These are phyloP conservation scores for Turritopsis dohrnii DNA, from an alignment of 30 jellyfish, hydroid and myxozoan species.

Conservation along the genomic window DNA sequence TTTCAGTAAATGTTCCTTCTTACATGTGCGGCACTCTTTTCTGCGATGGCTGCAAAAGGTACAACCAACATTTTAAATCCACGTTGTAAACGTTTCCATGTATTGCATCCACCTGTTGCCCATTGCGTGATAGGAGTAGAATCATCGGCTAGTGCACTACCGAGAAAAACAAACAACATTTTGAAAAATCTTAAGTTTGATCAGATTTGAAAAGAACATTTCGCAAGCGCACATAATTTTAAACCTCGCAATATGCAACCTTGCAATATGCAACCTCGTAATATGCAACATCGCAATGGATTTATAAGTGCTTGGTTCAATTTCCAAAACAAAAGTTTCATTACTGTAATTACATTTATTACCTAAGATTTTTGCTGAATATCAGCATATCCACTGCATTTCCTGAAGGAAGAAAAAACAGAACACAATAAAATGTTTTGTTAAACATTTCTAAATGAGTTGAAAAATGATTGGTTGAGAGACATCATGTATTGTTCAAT, in stretches of 20 bases:
- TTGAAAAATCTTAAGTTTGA: too few relatives aligned
- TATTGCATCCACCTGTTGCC: conserved; percentile 94
- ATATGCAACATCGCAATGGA: too few relatives aligned
- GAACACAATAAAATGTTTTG: too few relatives aligned
- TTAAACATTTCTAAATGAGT: too few relatives aligned
- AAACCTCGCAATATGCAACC: too few relatives aligned
- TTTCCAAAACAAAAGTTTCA: too few relatives aligned
- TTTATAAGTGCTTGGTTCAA: too few relatives aligned
- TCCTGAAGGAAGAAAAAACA: conserved; percentile 40
- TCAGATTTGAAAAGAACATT: too few relatives aligned
- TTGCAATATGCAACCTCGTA: too few relatives aligned
- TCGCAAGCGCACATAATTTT: too few relatives aligned
- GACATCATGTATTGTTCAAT: too few relatives aligned
- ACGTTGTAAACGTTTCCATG: conserved; percentile 63
- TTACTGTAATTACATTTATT: conserved; percentile 3
- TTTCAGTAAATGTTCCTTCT: conserved; percentile 1
- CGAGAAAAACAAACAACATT: background rate
- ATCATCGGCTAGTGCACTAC: conserved; percentile 55
- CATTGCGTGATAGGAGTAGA: conserved; percentile 58
- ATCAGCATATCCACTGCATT: conserved; percentile 78
- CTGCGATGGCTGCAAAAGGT: conserved; percentile 70
- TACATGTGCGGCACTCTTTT: conserved; percentile 53
- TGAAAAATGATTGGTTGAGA: too few relatives aligned
- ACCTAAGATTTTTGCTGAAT: conserved; percentile 69
- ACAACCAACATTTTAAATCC: conserved; percentile 62